Base-by-base conservation (phyloP, 2,888 invertebrate genomes). In the Acanthacorydalis orientalis region DNA sequence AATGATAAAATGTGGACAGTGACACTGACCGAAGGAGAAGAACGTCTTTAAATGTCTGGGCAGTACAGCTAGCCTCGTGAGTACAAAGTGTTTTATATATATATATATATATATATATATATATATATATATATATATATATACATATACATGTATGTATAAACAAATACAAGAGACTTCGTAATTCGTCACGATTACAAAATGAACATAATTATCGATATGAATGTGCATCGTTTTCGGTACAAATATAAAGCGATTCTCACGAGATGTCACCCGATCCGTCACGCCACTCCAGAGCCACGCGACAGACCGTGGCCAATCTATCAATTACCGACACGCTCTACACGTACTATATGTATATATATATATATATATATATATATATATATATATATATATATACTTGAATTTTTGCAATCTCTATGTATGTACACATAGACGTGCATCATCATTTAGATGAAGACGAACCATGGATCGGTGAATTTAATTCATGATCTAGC, bases 241-340 rank as follows among this genome's bases (percentile, higher is more conserved):
- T n/a, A n/a, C n/a, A 12, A 7, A 37, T 37, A 12, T 37, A 12
- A 31, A 23, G 43, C 31, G 43, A 31, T 43, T 43, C 31, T 43
- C 43, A 43, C 43, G 43, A 43, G 43, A 43, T 43, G 43, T 43
- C 43, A 43, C 31, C 31, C 31, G 31, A 43, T 23, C 23, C 23
- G 31, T 43, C n/a, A 43, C 43, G 31, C 43, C 31, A 16, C 31
- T 31, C 32, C 40, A 51, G 40, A 48, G 44, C 47, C 48, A 52
- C 51, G 50, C 49, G 49, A 34, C 51, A 49, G 44, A 51, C 53
- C 53, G 53, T 54, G 53, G 55, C 59, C 64, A 60, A 62, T 64
- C 61, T 63, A 63, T 64, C 64, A 64, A 64, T 64, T 64, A 64
- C 60, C 54, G 58, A 58, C 62, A 61, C 60, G 62, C 52, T 53